Evolutionary conservation across 2,888 invertebrate species (phyloP), one percentile per base, ranked within the genome.

Genomic region (Luperina nickerlii): DNA sequence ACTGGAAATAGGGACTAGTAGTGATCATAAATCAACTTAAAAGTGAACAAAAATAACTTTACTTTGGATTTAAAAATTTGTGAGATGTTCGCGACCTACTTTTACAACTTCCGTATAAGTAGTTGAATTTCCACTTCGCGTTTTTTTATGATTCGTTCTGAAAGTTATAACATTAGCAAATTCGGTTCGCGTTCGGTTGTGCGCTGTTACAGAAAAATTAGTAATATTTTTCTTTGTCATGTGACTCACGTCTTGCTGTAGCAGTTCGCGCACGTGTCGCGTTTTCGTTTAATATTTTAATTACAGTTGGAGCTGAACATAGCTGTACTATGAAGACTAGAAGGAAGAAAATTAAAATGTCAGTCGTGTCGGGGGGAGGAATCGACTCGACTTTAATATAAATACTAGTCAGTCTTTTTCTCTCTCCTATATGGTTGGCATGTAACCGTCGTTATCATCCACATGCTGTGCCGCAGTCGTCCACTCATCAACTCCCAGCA

Each of bases 331-430:
- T 72, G 86, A 90, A 91, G 83, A 87, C 71, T 74, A 81, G 89
- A 92, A 92, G 89, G 92, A 88, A 82, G 93, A 91, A 91, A 83
- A 90, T 60, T 69, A 76, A 87, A 84, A 91, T 96, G 96, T 95
- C 94, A 90, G 93, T 93, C 93, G 95, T 95, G 94, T 97, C 97
- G 98, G 98, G 97, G 98, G 96, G 98, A 98, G 98, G 96, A 97
- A 97, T 96, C 95, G 98, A 97, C 97, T 97, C 92, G 97, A 97
- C 97, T 97, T 95, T 96, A 95, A 90, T 89, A 81, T 92, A 45
- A 45, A 93, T 92, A 87, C 15, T 92, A 98, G 98, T 98, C 98
- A 98, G 98, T 98, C 98, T 98, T 98, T 98, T 98, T 98, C 98
- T 98, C 98, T 98, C 98, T 98, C 98, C 98, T 98, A 98, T 98